Evolutionary conservation across 53 echinoderm and acorn worm species (phyloP), one percentile per base, ranked within the genome.

Genomic region (Echinometra lucunter): DNA sequence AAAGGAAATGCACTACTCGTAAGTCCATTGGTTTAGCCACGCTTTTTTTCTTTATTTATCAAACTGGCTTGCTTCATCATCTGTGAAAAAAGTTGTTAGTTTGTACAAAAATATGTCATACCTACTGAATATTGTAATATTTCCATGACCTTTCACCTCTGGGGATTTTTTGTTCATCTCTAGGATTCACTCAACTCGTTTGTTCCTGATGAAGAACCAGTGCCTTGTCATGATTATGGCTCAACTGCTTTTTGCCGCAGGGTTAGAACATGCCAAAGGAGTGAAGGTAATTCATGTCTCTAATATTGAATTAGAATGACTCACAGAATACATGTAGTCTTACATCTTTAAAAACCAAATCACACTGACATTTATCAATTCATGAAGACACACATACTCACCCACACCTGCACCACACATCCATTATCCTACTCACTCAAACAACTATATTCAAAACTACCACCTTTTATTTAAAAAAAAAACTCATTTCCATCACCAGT

Each of bases 181-280:
- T 58, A 89, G 89, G 58, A 57, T 89, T 13, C 4, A 57, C 13
- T 49, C 89, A 37, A 89, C 58, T 38, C 89, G 89, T 58, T 17
- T 89, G 35, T 89, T 89, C 47, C 58, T 89, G 89, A 89, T 89
- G 57, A 89, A 89, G 58, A 89, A 89, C 58, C 89, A 89, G 32
- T 57, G 57, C 12, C 15, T 89, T 89, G 89, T 44, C 18, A 89
- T 58, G 89, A 57, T 89, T 18, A 37, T 89, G 89, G 89, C 89
- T 10, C 89, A 57, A 35, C 37, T 57, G 1, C 57, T 89, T 4
- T 89, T 89, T n/a, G 37, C 47, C 9, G 18, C 89, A 16, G 89
- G 89, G 4, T 58, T 89, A 35, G 89, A 37, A n/a, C 57, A 3
- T 32, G 89, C 89, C 7, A 89, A 57, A 34, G 34, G 57, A 8